Conservation (phyloP, 2,113 vertebrate species). For the Hippoglossus stenolepis region DNA sequence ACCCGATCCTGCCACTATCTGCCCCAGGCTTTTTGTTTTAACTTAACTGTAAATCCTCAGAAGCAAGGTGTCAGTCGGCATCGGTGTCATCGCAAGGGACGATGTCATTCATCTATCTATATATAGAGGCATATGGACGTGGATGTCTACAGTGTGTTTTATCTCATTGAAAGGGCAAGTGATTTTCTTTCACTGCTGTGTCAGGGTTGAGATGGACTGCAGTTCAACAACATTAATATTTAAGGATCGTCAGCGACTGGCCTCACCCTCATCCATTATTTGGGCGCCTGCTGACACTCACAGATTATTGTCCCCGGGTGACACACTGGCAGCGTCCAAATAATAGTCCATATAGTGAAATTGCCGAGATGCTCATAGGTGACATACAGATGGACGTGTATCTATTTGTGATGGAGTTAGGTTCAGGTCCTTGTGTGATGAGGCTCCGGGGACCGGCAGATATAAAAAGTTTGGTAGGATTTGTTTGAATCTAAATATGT, state of each 20-base stretch:
- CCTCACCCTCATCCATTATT: slow-evolving; percentile 76
- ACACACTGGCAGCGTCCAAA: slow-evolving; percentile 54
- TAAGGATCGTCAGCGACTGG: slow-evolving; percentile 63
- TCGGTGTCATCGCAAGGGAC: slow-evolving; percentile 40
- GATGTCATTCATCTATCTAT: slow-evolving; percentile 56
- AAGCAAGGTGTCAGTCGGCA: slow-evolving; percentile 48
- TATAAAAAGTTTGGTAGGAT: slow-evolving; percentile 16
- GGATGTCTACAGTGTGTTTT: slow-evolving; percentile 65
- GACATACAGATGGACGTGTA: slow-evolving; percentile 12
- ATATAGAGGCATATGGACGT: slow-evolving; percentile 41
- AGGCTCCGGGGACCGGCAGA: slow-evolving; percentile 25
- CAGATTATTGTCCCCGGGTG: slow-evolving; percentile 65
- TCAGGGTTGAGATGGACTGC: slow-evolving; percentile 71
- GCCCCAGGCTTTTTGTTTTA: slow-evolving; percentile 1
- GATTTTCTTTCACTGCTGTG: slow-evolving; percentile 70
- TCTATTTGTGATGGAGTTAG: slow-evolving; percentile 19
- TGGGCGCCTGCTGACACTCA: slow-evolving; percentile 59
- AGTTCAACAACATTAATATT: slow-evolving; percentile 79
- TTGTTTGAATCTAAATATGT: not conserved
- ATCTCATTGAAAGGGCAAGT: slow-evolving; percentile 69
- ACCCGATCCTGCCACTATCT: not conserved
- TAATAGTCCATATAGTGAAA: slow-evolving; percentile 45
- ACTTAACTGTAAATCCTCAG: slow-evolving; percentile 46
- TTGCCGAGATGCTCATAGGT: slow-evolving; percentile 30
- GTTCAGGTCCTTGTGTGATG: slow-evolving; percentile 65